Conservation (phyloP, 2,888 invertebrate genomes). For the Myathropa florea region DNA sequence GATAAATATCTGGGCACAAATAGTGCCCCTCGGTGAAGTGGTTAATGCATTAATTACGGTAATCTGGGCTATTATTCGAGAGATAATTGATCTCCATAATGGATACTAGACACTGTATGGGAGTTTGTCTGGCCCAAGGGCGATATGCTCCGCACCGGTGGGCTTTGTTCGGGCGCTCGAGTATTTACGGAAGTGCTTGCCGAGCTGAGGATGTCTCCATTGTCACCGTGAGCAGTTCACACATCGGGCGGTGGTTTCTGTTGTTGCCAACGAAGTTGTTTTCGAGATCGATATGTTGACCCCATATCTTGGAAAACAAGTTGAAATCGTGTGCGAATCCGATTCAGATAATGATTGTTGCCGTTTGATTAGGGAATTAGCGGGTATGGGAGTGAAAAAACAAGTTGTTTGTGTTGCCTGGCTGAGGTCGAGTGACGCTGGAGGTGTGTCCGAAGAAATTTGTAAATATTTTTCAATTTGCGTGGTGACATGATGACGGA, state of each 20-base stretch:
- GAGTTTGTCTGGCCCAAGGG: not conserved
- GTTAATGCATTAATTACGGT: slow-evolving; percentile 32
- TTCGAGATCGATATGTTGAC: not conserved
- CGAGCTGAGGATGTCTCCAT: not conserved
- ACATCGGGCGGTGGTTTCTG: not conserved
- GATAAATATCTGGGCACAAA: not conserved
- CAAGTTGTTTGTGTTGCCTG: slow-evolving; percentile 21
- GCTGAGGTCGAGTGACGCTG: not conserved
- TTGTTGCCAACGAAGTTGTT: not conserved
- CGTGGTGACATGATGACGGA: not conserved
- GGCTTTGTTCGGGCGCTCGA: no score
- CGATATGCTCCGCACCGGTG: not conserved
- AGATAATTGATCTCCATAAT: slow-evolving; percentile 1
- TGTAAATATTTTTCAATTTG: not conserved
- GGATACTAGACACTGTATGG: not conserved
- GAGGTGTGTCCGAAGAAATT: slow-evolving; percentile 21
- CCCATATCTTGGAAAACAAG: not conserved
- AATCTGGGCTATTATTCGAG: not conserved
- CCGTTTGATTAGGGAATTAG: slow-evolving; percentile 28
- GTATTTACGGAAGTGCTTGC: not conserved
- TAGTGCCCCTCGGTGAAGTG: not conserved
- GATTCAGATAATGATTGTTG: slow-evolving; percentile 7
- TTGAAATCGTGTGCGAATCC: not conserved
- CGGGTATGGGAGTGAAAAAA: slow-evolving; percentile 15
- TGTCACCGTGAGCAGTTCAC: not conserved